phyloP scores from a whole-genome alignment of 1,140 invertebrate species.

The Sycophaga agraensis region DNA sequence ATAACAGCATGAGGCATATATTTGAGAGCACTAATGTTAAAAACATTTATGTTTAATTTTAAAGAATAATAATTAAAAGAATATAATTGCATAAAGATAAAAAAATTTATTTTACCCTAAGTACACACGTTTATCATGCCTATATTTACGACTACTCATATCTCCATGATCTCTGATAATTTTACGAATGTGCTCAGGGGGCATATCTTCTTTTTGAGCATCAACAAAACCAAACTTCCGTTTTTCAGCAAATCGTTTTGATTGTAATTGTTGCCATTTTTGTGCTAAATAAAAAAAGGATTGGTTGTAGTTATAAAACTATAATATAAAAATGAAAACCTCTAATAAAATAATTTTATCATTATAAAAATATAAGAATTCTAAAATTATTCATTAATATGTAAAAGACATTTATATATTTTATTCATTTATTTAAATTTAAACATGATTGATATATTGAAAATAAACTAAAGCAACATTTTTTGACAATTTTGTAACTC shows the following conservation, averaged over 20 bases:
- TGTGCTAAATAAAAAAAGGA: slow-evolving; percentile 63
- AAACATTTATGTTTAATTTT: background rate
- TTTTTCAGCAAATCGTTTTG: slow-evolving; percentile 97
- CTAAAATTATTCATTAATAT: too few relatives aligned
- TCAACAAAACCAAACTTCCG: slow-evolving; percentile 98
- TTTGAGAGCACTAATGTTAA: slow-evolving; percentile 79
- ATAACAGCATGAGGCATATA: slow-evolving; percentile 99
- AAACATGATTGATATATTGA: too few relatives aligned
- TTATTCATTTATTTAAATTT: too few relatives aligned
- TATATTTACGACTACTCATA: slow-evolving; percentile 98
- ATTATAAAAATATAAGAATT: too few relatives aligned
- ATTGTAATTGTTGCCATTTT: slow-evolving; percentile 99
- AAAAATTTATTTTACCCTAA: slow-evolving; percentile 69
- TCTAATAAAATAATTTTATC: too few relatives aligned
- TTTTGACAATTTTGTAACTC: too few relatives aligned
- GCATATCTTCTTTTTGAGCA: slow-evolving; percentile 99
- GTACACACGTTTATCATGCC: slow-evolving; percentile 99
- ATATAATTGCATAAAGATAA: background rate
- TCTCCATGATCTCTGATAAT: slow-evolving; percentile 99
- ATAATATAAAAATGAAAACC: too few relatives aligned
- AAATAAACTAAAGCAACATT: too few relatives aligned
- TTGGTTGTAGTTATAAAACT: too few relatives aligned
- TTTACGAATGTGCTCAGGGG: slow-evolving; percentile 97
- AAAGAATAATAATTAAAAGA: slow-evolving; percentile 3
- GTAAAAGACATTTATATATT: too few relatives aligned